Evolutionary conservation across 2,888 invertebrate genomes (phyloP), one percentile per base, ranked within the genome.

Genomic region (Nycteola revayana): DNA sequence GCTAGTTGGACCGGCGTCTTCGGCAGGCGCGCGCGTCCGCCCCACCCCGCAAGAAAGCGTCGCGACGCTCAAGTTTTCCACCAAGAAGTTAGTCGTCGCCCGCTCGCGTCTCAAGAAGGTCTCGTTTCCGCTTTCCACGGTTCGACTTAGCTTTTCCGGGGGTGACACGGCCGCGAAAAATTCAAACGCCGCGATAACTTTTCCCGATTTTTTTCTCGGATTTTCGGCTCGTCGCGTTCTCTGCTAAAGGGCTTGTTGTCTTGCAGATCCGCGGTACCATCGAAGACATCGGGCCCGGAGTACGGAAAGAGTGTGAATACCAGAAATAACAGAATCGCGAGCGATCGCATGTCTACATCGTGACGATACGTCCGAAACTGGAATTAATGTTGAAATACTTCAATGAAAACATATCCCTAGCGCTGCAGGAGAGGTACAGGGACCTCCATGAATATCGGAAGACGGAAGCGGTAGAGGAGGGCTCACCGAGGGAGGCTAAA

Each of bases 41-140:
- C 88, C 86, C 86, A 70, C 86, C 84, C 85, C 82, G 84, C 84
- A 86, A 86, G 87, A 86, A 79, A 76, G 76, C 87, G 86, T 77
- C 85, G 82, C 84, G 81, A 77, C 83, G 83, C 81, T 75, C 79
- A 84, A 87, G 80, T 89, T 89, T 90, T 89, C 78, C 90, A 85
- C 83, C 88, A 88, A 89, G 89, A 90, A 89, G 87, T 89, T 89
- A 90, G 89, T 90, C 88, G 86, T 77, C 85, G 85, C 75, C 87
- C 85, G 85, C 83, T 83, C 87, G 87, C 86, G 84, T 86, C 87
- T 84, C 88, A 80, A 88, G 81, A 67, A 82, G 87, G 88, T 88
- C 86, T 74, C 74, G 75, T 76, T 84, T 81, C 84, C 85, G 78
- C 78, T 73, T 75, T 73, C 66, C 79, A 49, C 71, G 62, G 64